Base-by-base conservation (phyloP, 2,113 vertebrate species). In the Rhizomys pruinosus region DNA sequence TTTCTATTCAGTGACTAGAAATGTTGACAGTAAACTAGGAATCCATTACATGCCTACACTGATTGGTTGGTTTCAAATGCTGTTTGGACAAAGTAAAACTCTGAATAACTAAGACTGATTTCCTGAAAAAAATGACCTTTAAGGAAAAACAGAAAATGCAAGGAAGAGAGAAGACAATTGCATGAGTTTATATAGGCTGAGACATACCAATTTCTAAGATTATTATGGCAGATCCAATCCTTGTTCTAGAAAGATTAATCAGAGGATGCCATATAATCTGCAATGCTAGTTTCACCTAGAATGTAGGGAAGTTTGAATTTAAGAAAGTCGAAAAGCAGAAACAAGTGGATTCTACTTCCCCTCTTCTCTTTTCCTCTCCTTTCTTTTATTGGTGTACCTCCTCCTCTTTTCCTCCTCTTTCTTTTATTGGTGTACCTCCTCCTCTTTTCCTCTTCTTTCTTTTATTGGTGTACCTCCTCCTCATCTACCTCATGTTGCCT, bases 231-330 rank as follows among this genome's bases (percentile, higher is more conserved):
- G 57, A 78, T 90, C 64, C 0, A 4, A 37, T 84, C 74, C 89
- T 96, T 97, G 47, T 47, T 78, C 85, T 82, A 37, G 72, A 96
- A 96, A 93, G 91, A 95, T 93, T 90, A 92, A 87, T 59, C 61
- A 44, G 57, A 89, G 47, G 96, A 63, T 47, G 5, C 66, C 77
- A 86, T 85, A 27, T 90, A 84, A 66, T 77, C 76, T 87, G 93
- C 87, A 81, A 84, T 32, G 9, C 78, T 90, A 44, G 92, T 97
- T 97, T 96, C 81, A 94, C 82, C 22, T 23, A 89, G 72, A 66
- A 57, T 52, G 20, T 27, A 17, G 61, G 32, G 22, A 86, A 25
- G 22, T 87, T 92, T 64, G 4, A 80, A 61, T 66, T 66, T n/a
- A n/a, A 8, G 42, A 78, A 90, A 74, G 29, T 44, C 74, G 11